These are phyloP conservation scores for Mechanitis messenoides DNA, from an alignment of 2,888 invertebrate genomes.

Conservation along the genomic window DNA sequence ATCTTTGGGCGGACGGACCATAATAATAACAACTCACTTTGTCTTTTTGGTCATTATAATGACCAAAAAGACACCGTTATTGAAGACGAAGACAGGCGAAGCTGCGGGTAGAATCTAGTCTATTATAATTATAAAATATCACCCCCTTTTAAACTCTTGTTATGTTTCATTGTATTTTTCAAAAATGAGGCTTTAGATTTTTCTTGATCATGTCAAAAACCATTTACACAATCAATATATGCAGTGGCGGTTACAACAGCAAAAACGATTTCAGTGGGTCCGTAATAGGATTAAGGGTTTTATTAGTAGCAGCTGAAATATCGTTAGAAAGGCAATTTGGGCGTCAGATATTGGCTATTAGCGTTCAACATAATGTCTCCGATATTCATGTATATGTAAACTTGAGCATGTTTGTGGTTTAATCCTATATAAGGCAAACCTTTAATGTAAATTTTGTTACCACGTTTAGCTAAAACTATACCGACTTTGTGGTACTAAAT, in stretches of 20 bases:
- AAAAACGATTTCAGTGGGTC: slow-evolving; percentile 51
- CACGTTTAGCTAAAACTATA: slow-evolving; percentile 16
- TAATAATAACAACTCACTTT: too few relatives aligned
- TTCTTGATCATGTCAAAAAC: not conserved
- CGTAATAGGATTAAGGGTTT: slow-evolving; percentile 69
- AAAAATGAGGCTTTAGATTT: too few relatives aligned
- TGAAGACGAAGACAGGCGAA: too few relatives aligned
- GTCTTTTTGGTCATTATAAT: too few relatives aligned
- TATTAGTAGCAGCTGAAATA: slow-evolving; percentile 72
- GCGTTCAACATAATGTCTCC: slow-evolving; percentile 63
- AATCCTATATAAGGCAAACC: slow-evolving; percentile 34
- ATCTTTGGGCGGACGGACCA: too few relatives aligned
- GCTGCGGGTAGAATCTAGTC: too few relatives aligned
- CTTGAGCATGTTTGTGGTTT: slow-evolving; percentile 57
- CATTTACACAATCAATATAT: not conserved
- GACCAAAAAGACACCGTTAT: too few relatives aligned
- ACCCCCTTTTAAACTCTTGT: too few relatives aligned
- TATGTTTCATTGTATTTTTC: too few relatives aligned
- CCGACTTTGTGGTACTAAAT: slow-evolving; percentile 16
- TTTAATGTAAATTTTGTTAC: slow-evolving; percentile 27
- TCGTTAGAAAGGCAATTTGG: slow-evolving; percentile 74
- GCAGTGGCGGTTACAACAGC: slow-evolving; percentile 32
- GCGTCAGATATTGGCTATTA: slow-evolving; percentile 74
- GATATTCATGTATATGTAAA: slow-evolving; percentile 59
- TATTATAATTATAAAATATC: too few relatives aligned